Evolutionary conservation across 2,113 vertebrate species (phyloP), one percentile per base, ranked within the genome.

Genomic region (Mandrillus leucophaeus): DNA sequence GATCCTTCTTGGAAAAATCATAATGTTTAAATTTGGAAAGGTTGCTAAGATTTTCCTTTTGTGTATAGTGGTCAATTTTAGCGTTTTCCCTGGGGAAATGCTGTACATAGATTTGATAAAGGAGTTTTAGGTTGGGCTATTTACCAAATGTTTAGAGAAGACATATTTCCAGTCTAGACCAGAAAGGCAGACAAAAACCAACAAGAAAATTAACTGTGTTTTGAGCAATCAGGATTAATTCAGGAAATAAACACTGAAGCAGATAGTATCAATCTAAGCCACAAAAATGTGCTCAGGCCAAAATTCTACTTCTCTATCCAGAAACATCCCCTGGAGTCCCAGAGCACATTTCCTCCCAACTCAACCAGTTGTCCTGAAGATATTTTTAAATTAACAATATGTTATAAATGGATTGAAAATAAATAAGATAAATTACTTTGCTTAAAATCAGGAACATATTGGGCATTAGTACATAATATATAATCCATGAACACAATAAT

Each of bases 101-200:
- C 57, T 95, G 23, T 94, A 88, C 11, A 83, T 90, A 79, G 8
- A 93, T 96, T 97, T 98, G 98, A 98, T 95, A 97, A 96, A 98
- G 43, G 32, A 97, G 93, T 97, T 98, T 98, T 9, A 93, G 90
- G 96, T 98, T 90, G 94, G 80, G 79, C 78, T 76, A 55, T 87
- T 97, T 98, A 97, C 95, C 96, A 98, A 98, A 90, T 95, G 95
- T 55, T 98, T 97, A 59, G 13, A 97, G 93, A 98, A 98, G 86
- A 82, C 72, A 90, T 92, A 88, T 64, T 97, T 97, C 40, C 88
- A 85, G 84, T 95, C 92, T 96, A 98, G 73, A 96, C 85, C 84
- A 57, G 1, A 96, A 7, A 97, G n/a, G 59, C 92, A 88, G 87
- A 96, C 43, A 57, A 97, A 96, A 66, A 95, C 48, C 27, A 64